A percentile compares a stretch with the other conserved stretches of the same genome.
Evolutionary conservation across 2,113 vertebrate genomes (phyloP).

Genomic region (Parotia lawesii): DNA sequence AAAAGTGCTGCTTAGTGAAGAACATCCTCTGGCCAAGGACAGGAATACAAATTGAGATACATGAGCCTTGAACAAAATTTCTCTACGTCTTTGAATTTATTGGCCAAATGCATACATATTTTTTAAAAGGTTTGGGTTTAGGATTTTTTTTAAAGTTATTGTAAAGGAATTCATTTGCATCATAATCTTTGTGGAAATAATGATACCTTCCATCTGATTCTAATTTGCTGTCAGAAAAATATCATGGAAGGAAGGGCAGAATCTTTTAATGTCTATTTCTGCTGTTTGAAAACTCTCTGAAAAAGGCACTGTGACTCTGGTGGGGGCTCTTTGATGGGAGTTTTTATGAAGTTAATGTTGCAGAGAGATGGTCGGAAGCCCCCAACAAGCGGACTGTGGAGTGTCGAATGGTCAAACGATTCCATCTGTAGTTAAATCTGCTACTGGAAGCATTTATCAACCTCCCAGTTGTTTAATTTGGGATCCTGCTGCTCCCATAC

Average conservation of each 20-base stretch:
- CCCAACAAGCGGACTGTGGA: neutral
- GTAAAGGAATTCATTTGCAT: neutral
- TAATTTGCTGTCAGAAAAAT: conserved; percentile 30
- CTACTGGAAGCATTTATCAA: conserved; percentile 58
- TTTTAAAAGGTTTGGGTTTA: neutral
- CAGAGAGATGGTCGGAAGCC: conserved; percentile 41
- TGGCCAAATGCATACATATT: neutral
- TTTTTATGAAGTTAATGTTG: conserved; percentile 56
- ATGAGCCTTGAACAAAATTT: neutral
- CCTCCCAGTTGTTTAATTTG: conserved; percentile 38
- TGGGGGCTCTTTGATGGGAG: conserved; percentile 33
- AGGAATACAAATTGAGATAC: neutral
- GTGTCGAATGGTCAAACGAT: conserved; percentile 55
- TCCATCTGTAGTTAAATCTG: conserved; percentile 55
- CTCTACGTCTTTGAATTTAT: neutral
- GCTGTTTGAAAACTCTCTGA: conserved; percentile 23
- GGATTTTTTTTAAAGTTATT: neutral
- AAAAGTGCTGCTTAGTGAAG: neutral
- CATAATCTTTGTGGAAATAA: neutral
- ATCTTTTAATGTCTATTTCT: conserved; percentile 30
- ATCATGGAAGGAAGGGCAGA: neutral
- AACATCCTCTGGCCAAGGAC: neutral
- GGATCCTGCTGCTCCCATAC: conserved; percentile 48
- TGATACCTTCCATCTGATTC: conserved; percentile 36
- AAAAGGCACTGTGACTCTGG: neutral